Evolutionary conservation across 2,113 vertebrate genomes (phyloP).

Genomic region (Prunella himalayana): DNA sequence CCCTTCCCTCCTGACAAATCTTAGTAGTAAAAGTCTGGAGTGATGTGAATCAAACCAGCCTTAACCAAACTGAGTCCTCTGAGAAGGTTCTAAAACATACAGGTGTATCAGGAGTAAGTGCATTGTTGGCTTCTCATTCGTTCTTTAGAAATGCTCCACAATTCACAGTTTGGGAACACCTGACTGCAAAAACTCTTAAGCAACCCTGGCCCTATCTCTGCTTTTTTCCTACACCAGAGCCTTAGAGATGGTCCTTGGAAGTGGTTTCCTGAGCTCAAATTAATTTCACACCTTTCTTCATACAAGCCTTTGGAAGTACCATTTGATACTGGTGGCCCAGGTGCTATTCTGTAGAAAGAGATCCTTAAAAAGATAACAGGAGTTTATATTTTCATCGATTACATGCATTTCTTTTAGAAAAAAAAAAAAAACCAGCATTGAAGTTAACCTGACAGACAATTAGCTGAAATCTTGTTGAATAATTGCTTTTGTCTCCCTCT

Average conservation of each 20-base stretch:
- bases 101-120: not conserved
- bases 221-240: not conserved
- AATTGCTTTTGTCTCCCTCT: constrained; percentile 34
- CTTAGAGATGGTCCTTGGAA: not conserved
- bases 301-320: not conserved
- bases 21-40: not conserved
- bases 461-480: constrained; percentile 22
- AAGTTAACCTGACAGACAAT: not conserved
- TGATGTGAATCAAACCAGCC: not conserved
- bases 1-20: not conserved
- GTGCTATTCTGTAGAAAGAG: not conserved
- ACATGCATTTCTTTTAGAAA: not conserved
- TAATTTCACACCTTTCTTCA: not conserved
- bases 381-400: not conserved
- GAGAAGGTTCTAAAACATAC: not conserved
- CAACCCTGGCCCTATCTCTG: not conserved
- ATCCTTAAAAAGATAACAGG: not conserved
- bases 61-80: not conserved
- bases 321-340: not conserved
- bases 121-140: not conserved
- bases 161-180: not conserved
- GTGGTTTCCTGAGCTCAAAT: not conserved
- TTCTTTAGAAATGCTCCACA: not conserved
- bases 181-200: not conserved
- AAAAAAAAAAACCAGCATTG: not conserved